phyloP scores from a whole-genome alignment of 2,113 vertebrate genomes.

The Lepisosteus oculatus region DNA sequence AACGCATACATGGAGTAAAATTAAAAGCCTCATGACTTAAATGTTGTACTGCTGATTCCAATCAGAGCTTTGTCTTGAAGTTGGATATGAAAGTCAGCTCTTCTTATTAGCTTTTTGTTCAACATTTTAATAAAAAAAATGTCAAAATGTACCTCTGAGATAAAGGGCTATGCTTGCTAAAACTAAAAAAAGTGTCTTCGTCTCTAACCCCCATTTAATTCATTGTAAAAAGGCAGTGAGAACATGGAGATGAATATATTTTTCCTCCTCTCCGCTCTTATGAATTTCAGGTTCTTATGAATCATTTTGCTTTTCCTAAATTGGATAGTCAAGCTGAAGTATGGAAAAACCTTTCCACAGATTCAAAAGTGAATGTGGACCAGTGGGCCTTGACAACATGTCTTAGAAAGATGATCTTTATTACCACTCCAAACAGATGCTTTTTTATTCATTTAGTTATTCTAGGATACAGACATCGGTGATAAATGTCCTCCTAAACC shows the following conservation, averaged over 20 bases:
- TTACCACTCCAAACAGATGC: no score
- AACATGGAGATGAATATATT: not conserved
- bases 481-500: no score
- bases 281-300: no score
- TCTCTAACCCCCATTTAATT: conserved; percentile 6
- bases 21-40: conserved; percentile 12
- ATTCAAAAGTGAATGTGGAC: no score
- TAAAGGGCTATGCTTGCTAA: conserved; percentile 4
- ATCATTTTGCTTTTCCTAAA: no score
- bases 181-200: not conserved
- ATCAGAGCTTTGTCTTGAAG: not conserved
- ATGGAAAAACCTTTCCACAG: no score
- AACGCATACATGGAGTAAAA: conserved; percentile 17
- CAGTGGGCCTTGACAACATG: no score
- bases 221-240: not conserved
- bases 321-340: no score
- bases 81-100: conserved; percentile 12
- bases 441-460: no score
- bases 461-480: no score
- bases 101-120: conserved; percentile 20
- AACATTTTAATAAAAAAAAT: conserved; percentile 16
- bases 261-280: no score
- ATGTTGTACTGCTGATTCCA: conserved; percentile 11
- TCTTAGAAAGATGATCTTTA: no score
- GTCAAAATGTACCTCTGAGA: not conserved